A percentile compares a stretch with the other conserved stretches of the same genome.
phyloP scores from a whole-genome alignment of 2,888 invertebrate genomes.

The Caenorhabditis plicata region DNA sequence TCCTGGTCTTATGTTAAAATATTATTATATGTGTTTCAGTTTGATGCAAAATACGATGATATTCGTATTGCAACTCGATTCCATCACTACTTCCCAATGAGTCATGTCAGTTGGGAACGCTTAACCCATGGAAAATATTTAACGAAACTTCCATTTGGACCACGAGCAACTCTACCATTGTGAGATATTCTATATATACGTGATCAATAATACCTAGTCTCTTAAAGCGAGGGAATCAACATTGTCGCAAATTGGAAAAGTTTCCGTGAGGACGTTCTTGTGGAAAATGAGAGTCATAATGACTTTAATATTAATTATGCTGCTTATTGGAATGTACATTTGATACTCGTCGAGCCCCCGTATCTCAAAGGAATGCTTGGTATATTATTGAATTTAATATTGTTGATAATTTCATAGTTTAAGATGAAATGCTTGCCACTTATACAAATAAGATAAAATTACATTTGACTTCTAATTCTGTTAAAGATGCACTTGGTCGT shows the following conservation, averaged over 20 bases:
- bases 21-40: neutral
- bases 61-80: slow-evolving; percentile 4
- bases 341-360: neutral
- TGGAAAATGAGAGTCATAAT: slow-evolving; percentile 12
- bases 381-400: neutral
- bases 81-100: neutral
- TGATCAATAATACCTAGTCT: neutral
- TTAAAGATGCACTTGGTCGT: slow-evolving; percentile 3
- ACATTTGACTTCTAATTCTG: neutral
- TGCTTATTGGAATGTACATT: slow-evolving; percentile 5
- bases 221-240: slow-evolving; percentile 10
- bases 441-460: slow-evolving; percentile 4
- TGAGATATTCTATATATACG: neutral
- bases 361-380: slow-evolving; percentile 10
- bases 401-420: neutral
- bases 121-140: neutral
- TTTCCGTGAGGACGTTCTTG: slow-evolving; percentile 18
- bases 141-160: neutral
- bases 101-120: neutral
- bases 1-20: neutral
- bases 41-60: slow-evolving; percentile 22
- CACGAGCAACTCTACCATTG: slow-evolving; percentile 10
- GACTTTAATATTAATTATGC: slow-evolving; percentile 19
- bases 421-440: slow-evolving; percentile 11
- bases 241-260: slow-evolving; percentile 8